Conservation (phyloP, 30 jellyfish, hydroid and myxozoan species). For the Phacellophora camtschatica region DNA sequence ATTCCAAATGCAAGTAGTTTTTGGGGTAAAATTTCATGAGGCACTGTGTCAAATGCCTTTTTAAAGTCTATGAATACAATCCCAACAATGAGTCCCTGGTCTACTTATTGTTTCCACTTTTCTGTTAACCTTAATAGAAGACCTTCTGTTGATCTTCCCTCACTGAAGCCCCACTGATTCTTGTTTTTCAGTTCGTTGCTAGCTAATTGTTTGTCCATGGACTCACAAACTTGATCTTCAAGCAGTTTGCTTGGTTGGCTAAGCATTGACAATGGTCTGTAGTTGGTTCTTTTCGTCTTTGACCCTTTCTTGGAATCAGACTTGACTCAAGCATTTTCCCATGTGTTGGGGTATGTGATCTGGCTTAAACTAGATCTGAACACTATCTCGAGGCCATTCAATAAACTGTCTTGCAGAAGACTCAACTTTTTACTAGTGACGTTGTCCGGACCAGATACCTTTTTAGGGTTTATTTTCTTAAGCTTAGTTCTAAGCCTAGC, state of each 20-base stretch:
- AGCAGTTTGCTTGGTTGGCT: constrained; percentile 46
- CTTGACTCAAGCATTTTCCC: constrained; percentile 16
- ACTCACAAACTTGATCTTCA: background rate
- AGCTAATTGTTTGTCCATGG: constrained; percentile 2
- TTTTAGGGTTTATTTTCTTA: background rate
- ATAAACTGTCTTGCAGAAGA: constrained; percentile 6
- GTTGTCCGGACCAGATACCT: constrained; percentile 13
- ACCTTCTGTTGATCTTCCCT: constrained; percentile 47
- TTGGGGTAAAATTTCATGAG: constrained; percentile 6
- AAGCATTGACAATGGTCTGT: constrained; percentile 45
- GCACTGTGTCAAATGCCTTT: constrained; percentile 46
- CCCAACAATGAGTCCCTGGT: constrained; percentile 53
- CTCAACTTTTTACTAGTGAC: constrained; percentile 4
- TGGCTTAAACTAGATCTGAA: background rate
- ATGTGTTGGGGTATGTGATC: background rate
- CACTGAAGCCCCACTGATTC: constrained; percentile 62
- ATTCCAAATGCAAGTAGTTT: constrained; percentile 43
- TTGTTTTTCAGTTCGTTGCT: background rate
- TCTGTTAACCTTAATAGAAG: constrained; percentile 50
- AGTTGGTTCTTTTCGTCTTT: constrained; percentile 30
- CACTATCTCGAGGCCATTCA: background rate
- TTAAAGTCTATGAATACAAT: constrained; percentile 52
- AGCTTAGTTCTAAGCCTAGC: constrained; percentile 22
- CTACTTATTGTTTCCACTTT: constrained; percentile 44
- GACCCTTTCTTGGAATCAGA: constrained; percentile 34